These are phyloP conservation scores for Xylocampa areola DNA, from an alignment of 2,888 invertebrate genomes.

Conservation along the genomic window DNA sequence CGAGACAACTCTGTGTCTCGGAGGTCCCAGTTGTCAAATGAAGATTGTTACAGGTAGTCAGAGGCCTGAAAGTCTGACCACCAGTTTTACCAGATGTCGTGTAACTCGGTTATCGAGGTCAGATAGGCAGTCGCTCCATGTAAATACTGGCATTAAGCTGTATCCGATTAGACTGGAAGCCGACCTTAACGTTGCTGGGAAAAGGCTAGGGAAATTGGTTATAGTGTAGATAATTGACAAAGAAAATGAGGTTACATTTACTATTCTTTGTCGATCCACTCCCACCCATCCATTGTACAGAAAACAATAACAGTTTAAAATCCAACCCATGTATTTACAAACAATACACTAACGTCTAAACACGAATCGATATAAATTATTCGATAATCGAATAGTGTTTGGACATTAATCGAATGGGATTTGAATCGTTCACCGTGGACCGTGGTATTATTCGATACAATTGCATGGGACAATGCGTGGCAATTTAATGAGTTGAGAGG, in stretches of 20 bases:
- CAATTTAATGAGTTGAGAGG: conserved; percentile 59
- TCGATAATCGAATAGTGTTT: conserved; percentile 65
- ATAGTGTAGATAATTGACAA: conserved; percentile 34
- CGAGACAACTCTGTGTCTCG: too few species aligned
- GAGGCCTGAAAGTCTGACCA: too few species aligned
- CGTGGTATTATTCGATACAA: conserved; percentile 59
- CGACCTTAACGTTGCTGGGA: too few species aligned
- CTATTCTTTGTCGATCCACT: conserved; percentile 36
- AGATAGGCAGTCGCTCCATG: too few species aligned
- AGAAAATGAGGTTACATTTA: conserved; percentile 39
- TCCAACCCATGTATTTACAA: conserved; percentile 49
- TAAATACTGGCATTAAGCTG: too few species aligned
- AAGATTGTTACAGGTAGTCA: too few species aligned
- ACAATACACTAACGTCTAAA: conserved; percentile 49
- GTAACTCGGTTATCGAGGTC: too few species aligned
- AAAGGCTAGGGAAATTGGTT: too few species aligned
- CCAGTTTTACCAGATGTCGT: too few species aligned
- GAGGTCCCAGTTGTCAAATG: too few species aligned
- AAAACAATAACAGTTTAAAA: conserved; percentile 47
- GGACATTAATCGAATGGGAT: conserved; percentile 63
- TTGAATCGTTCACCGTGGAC: conserved; percentile 59
- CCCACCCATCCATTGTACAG: conserved; percentile 48
- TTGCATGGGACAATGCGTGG: conserved; percentile 58
- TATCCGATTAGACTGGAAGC: too few species aligned
- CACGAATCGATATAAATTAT: conserved; percentile 64